Evolutionary conservation across 2,888 invertebrate species (phyloP).

Genomic region (Maniola hyperantus): DNA sequence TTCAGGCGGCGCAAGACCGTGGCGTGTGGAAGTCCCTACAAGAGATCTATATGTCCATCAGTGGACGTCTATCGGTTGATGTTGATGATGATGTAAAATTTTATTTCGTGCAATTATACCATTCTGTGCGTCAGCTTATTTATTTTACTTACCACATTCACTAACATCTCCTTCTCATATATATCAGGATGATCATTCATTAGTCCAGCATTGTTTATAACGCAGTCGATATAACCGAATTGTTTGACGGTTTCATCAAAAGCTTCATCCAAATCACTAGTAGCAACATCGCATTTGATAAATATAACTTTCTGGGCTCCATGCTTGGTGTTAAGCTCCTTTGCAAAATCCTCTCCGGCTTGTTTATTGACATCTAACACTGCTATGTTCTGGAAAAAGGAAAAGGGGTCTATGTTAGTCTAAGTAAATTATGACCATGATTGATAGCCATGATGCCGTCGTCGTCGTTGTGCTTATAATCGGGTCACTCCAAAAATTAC

Average conservation of each 20-base stretch:
- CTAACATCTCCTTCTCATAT: slow-evolving; percentile 60
- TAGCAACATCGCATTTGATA: slow-evolving; percentile 54
- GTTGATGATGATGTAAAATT: no score
- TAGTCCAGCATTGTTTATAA: slow-evolving; percentile 67
- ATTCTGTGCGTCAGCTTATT: neutral
- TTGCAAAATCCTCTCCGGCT: slow-evolving; percentile 47
- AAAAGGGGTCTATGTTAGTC: neutral
- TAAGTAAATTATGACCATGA: no score
- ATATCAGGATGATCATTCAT: slow-evolving; percentile 61
- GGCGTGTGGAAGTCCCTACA: no score
- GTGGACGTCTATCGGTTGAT: no score
- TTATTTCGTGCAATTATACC: no score
- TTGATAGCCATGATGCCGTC: no score
- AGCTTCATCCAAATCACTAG: slow-evolving; percentile 44
- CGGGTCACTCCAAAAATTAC: no score
- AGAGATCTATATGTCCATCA: no score
- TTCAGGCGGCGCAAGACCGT: no score
- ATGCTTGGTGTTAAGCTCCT: slow-evolving; percentile 50
- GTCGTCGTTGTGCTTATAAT: no score
- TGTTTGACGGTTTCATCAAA: slow-evolving; percentile 48
- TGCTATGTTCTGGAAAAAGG: slow-evolving; percentile 55
- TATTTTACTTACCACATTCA: slow-evolving; percentile 62
- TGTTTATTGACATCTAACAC: slow-evolving; percentile 51
- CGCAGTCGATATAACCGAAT: slow-evolving; percentile 61
- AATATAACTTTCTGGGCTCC: slow-evolving; percentile 51